Evolutionary conservation across 2,797 vertebrate genomes (phyloP).

Genomic region (Atherinosoma microstoma): DNA sequence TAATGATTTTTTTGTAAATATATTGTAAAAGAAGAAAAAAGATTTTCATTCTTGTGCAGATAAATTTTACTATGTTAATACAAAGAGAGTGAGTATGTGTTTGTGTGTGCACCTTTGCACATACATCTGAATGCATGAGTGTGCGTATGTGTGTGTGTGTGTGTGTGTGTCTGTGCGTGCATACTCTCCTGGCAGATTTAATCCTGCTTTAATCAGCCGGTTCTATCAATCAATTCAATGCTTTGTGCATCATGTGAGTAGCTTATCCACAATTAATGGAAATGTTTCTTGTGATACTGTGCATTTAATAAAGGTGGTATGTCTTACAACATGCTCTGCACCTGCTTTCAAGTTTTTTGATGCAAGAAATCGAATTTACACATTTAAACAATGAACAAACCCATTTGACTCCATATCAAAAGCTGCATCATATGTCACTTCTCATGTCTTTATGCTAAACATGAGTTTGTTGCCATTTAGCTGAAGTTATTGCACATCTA

Average conservation of each 20-base stretch:
- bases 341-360: neutral
- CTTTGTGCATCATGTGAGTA: slow-evolving; percentile 96
- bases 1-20: slow-evolving; percentile 79
- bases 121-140: slow-evolving; percentile 17
- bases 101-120: neutral
- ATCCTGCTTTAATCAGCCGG: slow-evolving; percentile 88
- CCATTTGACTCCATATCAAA: neutral
- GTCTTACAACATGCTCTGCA: slow-evolving; percentile 82
- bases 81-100: slow-evolving; percentile 38
- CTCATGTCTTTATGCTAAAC: neutral
- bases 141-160: slow-evolving; percentile 28
- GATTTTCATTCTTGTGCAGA: slow-evolving; percentile 77
- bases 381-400: neutral
- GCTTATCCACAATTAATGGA: slow-evolving; percentile 95
- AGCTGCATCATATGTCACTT: neutral
- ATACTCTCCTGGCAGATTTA: slow-evolving; percentile 81
- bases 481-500: neutral
- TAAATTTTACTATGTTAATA: slow-evolving; percentile 74
- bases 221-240: slow-evolving; percentile 89
- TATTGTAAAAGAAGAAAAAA: slow-evolving; percentile 64
- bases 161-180: slow-evolving; percentile 24
- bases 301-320: slow-evolving; percentile 97
- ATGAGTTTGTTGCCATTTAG: neutral
- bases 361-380: neutral
- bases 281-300: slow-evolving; percentile 98